These are phyloP conservation scores for Sesamia nonagrioides DNA, from an alignment of 1,140 invertebrate species.

Conservation along the genomic window DNA sequence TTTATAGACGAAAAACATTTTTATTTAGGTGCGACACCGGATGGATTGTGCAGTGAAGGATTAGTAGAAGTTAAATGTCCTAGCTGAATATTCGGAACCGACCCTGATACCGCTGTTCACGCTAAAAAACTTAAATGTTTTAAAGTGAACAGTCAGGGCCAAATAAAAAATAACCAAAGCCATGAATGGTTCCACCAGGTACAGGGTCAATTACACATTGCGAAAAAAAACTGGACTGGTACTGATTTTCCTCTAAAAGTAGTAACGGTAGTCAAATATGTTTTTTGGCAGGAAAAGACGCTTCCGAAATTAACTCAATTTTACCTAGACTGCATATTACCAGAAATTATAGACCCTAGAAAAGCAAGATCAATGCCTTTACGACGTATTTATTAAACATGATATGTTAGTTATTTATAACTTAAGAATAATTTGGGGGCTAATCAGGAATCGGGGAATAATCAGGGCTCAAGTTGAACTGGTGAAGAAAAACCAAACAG, in stretches of 20 bases:
- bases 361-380: constrained; percentile 7
- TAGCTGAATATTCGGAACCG: constrained; percentile 22
- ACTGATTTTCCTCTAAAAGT: constrained; percentile 13
- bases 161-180: constrained; percentile 45
- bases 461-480: too few species aligned
- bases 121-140: constrained; percentile 43
- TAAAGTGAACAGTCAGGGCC: constrained; percentile 12
- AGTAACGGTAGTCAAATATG: constrained; percentile 35
- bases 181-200: constrained; percentile 58
- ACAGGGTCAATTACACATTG: constrained; percentile 55
- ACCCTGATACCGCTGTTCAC: constrained; percentile 33
- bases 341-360: constrained; percentile 50
- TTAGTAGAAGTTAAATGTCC: constrained; percentile 47
- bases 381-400: background rate
- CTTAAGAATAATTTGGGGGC: too few species aligned
- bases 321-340: constrained; percentile 45
- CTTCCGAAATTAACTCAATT: constrained; percentile 39
- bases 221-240: constrained; percentile 43
- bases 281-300: constrained; percentile 45
- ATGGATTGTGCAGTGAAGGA: constrained; percentile 12
- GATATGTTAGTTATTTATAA: too few species aligned
- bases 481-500: too few species aligned
- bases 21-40: constrained; percentile 46
- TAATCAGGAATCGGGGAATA: too few species aligned
- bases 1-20: constrained; percentile 43